These are phyloP conservation scores for Gopherus evgoodei DNA, from an alignment of 2,113 vertebrate species.

Conservation along the genomic window DNA sequence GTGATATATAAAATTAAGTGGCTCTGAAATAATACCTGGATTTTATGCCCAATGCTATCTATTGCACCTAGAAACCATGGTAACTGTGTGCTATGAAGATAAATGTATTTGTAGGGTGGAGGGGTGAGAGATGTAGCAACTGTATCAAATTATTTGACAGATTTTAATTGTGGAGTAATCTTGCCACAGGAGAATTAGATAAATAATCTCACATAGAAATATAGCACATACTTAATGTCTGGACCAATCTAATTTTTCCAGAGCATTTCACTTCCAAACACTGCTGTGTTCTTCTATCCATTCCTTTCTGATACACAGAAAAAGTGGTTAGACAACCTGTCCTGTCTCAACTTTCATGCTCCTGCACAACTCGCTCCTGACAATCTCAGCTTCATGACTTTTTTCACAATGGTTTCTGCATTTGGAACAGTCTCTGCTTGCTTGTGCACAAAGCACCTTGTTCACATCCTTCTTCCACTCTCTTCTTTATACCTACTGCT, in stretches of 20 bases:
- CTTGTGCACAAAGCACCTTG: background rate
- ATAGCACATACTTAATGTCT: background rate
- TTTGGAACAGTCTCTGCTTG: background rate
- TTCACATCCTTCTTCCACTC: background rate
- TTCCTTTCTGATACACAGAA: background rate
- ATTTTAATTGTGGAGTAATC: background rate
- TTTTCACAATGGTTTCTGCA: background rate
- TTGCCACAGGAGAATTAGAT: background rate
- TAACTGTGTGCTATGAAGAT: background rate
- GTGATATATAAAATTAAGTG: background rate
- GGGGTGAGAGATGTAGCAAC: background rate
- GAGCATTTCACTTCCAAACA: background rate
- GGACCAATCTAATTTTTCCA: background rate
- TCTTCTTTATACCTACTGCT: background rate
- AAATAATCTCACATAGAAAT: background rate
- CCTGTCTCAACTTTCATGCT: background rate
- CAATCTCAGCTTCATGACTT: background rate
- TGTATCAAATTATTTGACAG: background rate
- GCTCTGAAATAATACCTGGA: background rate
- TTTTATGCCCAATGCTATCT: background rate
- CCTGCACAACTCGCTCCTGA: background rate
- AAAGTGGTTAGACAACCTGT: background rate
- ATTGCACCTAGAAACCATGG: background rate
- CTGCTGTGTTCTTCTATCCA: background rate
- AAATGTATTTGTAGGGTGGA: background rate